Evolutionary conservation across 2,113 vertebrate genomes (phyloP).

Genomic region (Tiliqua scincoides): DNA sequence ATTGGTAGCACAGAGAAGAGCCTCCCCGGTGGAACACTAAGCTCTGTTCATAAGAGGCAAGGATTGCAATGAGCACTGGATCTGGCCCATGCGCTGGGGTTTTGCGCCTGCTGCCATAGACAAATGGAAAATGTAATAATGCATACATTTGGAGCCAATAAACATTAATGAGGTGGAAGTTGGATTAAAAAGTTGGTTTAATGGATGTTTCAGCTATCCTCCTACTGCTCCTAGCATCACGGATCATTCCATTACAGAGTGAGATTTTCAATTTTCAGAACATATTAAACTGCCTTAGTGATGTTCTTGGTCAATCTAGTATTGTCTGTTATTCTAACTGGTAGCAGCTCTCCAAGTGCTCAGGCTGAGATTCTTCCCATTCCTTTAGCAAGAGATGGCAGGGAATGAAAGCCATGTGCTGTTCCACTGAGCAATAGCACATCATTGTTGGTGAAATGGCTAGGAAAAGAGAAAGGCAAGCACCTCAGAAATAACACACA

Average conservation of each 20-base stretch:
- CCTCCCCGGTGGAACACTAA: too few relatives aligned
- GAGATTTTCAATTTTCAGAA: not conserved
- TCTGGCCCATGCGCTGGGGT: too few relatives aligned
- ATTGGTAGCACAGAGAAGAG: too few relatives aligned
- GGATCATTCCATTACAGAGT: not conserved
- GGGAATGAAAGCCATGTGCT: not conserved
- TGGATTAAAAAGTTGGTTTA: not conserved
- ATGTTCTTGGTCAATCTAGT: not conserved
- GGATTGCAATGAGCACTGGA: too few relatives aligned
- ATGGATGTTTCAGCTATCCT: not conserved
- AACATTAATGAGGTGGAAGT: not conserved
- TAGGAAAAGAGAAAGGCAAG: not conserved
- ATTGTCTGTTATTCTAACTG: not conserved
- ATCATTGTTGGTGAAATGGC: not conserved
- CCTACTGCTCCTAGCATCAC: too few relatives aligned
- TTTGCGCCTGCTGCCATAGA: too few relatives aligned
- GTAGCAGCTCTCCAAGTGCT: not conserved
- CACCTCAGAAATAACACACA: not conserved
- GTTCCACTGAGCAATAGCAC: not conserved
- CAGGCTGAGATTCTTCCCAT: not conserved
- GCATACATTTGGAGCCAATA: not conserved
- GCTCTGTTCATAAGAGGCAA: too few relatives aligned
- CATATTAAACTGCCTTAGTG: not conserved
- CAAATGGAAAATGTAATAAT: not conserved
- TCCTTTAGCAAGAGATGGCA: not conserved